Percentiles rank a stretch among this genome's conserved stretches.
These are phyloP conservation scores for Chrysocyon brachyurus DNA, from an alignment of 2,797 vertebrate genomes.

Conservation along the genomic window DNA sequence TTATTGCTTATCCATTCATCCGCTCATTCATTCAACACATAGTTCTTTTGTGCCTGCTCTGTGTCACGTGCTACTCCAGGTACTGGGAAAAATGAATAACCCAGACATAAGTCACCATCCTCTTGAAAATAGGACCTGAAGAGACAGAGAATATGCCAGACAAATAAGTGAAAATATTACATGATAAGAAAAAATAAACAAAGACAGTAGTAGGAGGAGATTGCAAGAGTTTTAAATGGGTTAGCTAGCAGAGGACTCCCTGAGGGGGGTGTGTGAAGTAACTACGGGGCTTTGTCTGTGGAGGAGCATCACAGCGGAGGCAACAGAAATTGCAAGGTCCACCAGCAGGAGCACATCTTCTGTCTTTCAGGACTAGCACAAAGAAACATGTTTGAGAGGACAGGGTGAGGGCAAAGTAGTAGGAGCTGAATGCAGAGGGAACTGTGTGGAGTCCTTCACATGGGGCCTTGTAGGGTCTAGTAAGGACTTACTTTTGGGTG, in stretches of 20 bases:
- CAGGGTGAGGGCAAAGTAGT: background rate
- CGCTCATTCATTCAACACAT: background rate
- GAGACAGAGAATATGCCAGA: background rate
- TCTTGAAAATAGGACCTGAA: background rate
- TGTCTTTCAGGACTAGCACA: background rate
- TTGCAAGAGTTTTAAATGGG: background rate
- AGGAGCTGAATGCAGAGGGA: background rate
- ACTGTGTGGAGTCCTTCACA: fast-evolving
- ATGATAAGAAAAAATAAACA: background rate
- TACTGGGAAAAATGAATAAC: background rate
- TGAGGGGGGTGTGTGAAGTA: background rate
- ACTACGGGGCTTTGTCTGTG: background rate
- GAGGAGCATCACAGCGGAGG: no score
- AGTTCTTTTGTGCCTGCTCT: background rate
- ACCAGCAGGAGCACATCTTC: background rate
- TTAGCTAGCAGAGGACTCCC: background rate
- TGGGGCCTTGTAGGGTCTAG: no score
- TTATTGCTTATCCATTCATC: background rate
- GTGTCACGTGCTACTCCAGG: background rate
- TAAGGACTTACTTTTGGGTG: background rate
- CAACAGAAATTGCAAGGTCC: background rate
- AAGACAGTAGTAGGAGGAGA: background rate
- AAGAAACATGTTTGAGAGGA: background rate
- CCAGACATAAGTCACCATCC: background rate
- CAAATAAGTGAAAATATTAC: background rate